Base-by-base conservation (phyloP, 92 coral and sea anemone genomes). In the Epizoanthus fatuus region DNA sequence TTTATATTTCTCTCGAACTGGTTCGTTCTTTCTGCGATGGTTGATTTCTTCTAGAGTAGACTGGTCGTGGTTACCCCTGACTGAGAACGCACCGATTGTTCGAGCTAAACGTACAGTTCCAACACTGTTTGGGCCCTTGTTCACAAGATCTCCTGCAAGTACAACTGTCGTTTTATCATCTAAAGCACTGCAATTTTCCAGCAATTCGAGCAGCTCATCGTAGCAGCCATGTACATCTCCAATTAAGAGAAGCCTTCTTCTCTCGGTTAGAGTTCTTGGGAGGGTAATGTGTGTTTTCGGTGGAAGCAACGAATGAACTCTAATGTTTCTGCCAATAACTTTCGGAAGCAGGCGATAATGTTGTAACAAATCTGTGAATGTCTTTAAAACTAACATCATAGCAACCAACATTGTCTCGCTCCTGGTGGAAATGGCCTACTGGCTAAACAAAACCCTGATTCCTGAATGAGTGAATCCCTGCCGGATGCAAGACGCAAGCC, bases 151-250 rank as follows among this genome's bases (percentile, higher is more conserved):
- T 14, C 97, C 97, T 10, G 78, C 90, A 55, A 91, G 87, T 29
- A 91, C 69, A 37, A 91, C 51, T 6, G 87, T 56, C 62, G 86
- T 91, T 14, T 70, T 75, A 37, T 22, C 74, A 80, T 51, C 68
- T 54, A 86, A 51, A 62, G 77, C 52, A 58, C 75, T 70, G 45
- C 94, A 91, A 32, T 69, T 62, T 40, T 69, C 67, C 51, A 87
- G 82, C 60, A 93, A 75, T 67, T 93, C 96, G 49, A 38, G 45
- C 8, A 93, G 87, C 57, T 93, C 96, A 64, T 84, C 90, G 40
- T 64, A 85, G 79, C 96, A 93, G 44, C 96, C 96, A 69, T 93
- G 96, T 0, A 93, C 94, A 69, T 93, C 96, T 39, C 96, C 96
- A 4, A 93, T 75, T 39, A 93, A 59, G 3, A 93, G 81, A 16